Evolutionary conservation across 2,888 invertebrate genomes (phyloP), one percentile per base, ranked within the genome.

Genomic region (Eledona agricola): DNA sequence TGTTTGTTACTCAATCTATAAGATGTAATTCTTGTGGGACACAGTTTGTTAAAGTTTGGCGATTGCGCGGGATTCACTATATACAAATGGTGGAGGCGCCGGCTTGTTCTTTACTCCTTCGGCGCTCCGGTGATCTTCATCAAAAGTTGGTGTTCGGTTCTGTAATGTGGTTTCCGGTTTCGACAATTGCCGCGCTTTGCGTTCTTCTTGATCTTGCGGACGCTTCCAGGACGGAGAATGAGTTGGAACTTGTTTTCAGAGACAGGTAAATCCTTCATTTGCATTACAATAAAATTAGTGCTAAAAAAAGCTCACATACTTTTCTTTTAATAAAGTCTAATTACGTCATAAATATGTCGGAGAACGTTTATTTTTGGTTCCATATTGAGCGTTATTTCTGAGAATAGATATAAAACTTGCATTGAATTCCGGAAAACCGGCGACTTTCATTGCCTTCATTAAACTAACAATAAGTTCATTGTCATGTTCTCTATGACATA

Each of bases 191-290:
- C 16, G 71, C 70, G 22, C 55, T 75, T 52, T 75, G 70, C 58
- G 65, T 75, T 42, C 63, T 75, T 51, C 64, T 75, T 12, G 73
- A 74, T 55, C 34, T 67, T 22, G 59, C 67, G 47, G 63, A 72
- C 50, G 55, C 69, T 1, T 61, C 62, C 6, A 57, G 63, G 17
- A 54, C 72, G 23, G 76, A 77, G 35, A 78, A 79, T 52, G 77
- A 78, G n/a, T 65, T 80, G 45, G 79, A 80, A 57, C 57, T 77
- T 42, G 67, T 79, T 17, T 80, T 80, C 52, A 72, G 72, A 23
- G 75, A 78, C 59, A 76, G 80, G 80, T 80, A 67, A 66, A 56
- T 19, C 28, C 19, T 29, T 28, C 9, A 4, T 3, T 17, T 19
- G 5, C n/a, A 19, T 19, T 19, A 5, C 4, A 19, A 5, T 5